Percentiles rank a stretch among this genome's conserved stretches.
These are phyloP conservation scores for Ciona savignyi DNA, from an alignment of 23 tunicate genomes.

Conservation along the genomic window DNA sequence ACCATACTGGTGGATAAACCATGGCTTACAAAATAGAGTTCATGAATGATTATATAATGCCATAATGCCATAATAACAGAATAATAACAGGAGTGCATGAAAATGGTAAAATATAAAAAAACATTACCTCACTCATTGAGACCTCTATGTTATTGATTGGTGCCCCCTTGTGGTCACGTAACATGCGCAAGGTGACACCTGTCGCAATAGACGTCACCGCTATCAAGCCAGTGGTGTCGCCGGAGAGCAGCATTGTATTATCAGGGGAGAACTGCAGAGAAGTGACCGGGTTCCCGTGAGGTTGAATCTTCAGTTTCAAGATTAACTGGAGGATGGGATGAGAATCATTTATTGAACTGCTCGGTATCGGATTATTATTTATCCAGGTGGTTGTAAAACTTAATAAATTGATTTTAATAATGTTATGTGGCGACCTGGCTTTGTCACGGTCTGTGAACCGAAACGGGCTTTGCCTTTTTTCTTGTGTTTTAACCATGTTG, in stretches of 20 bases:
- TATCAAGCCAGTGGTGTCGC: slow-evolving; percentile 47
- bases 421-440: no score
- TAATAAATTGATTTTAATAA: no score
- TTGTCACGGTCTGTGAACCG: no score
- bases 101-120: background rate
- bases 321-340: slow-evolving; percentile 52
- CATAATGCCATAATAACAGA: no score
- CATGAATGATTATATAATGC: background rate
- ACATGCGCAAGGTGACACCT: slow-evolving; percentile 63
- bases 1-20: no score
- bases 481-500: no score
- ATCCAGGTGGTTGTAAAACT: no score
- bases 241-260: slow-evolving; percentile 64
- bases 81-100: background rate
- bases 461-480: no score
- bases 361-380: no score
- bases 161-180: slow-evolving; percentile 64
- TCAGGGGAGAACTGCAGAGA: slow-evolving; percentile 43
- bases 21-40: no score
- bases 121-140: slow-evolving; percentile 42
- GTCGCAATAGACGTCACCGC: slow-evolving; percentile 73
- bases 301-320: slow-evolving; percentile 64
- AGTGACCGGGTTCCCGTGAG: slow-evolving; percentile 52
- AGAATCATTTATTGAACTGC: no score
- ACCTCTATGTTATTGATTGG: slow-evolving; percentile 41